These are phyloP conservation scores for Orycteropus afer DNA, from an alignment of 2,113 vertebrate genomes.

Conservation along the genomic window DNA sequence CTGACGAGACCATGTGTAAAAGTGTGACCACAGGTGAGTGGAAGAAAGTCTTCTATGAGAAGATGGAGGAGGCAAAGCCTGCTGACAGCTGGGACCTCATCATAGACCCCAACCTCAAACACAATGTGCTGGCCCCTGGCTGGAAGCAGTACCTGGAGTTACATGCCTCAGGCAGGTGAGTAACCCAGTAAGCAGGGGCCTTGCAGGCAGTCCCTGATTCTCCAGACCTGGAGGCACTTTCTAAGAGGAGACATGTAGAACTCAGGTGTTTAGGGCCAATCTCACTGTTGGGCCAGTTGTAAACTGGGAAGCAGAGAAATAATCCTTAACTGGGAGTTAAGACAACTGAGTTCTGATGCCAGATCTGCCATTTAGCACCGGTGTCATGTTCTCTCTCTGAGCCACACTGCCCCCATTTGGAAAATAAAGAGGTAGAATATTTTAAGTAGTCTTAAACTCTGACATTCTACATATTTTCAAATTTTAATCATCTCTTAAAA, in stretches of 20 bases:
- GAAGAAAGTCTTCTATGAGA: constrained; percentile 82
- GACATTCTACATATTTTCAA: neutral
- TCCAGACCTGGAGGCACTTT: neutral
- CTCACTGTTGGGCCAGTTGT: neutral
- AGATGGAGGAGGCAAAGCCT: constrained; percentile 70
- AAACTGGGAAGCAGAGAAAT: constrained; percentile 7
- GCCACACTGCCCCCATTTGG: neutral
- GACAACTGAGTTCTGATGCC: neutral
- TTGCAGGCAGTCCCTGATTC: neutral
- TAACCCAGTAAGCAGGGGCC: neutral
- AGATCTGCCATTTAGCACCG: neutral
- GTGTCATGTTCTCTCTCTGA: neutral
- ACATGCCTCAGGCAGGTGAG: constrained; percentile 80
- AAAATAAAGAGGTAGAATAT: neutral
- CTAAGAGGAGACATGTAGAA: neutral
- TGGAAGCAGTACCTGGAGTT: constrained; percentile 83
- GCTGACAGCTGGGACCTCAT: constrained; percentile 79
- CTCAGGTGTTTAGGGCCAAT: neutral
- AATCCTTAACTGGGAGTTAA: neutral
- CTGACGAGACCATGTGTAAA: constrained; percentile 78
- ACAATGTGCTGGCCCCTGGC: constrained; percentile 67
- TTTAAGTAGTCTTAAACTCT: neutral
- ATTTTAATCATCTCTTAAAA: constrained; percentile 41
- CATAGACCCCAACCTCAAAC: constrained; percentile 78
- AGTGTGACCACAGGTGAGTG: constrained; percentile 78